Evolutionary conservation across 92 coral and sea anemone genomes (phyloP), one percentile per base, ranked within the genome.

Genomic region (Palythoa grandis): DNA sequence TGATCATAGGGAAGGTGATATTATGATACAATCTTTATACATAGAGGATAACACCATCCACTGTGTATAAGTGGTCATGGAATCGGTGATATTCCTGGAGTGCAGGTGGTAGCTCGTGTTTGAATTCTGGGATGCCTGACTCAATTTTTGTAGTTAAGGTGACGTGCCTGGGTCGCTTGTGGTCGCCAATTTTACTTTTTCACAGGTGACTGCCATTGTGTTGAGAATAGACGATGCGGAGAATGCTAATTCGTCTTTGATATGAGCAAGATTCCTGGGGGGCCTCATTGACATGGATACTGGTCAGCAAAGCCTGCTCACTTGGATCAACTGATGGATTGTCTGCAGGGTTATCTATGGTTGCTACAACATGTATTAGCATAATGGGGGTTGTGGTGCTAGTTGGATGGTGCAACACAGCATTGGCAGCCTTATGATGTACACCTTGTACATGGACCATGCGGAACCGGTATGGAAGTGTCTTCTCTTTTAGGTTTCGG

Each of bases 41-140:
- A n/a, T 84, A 88, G 23, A 83, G 37, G 50, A 78, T 25, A 14
- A 80, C 80, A 11, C 86, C 90, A 35, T 82, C 90, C 6, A 87
- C 82, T 0, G 91, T 87, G 90, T 88, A 68, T 0, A 90, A 87
- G 91, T 92, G 88, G 35, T 92, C 78, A 19, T 72, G 70, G 86
- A 92, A 90, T 57, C 76, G 87, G 57, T 87, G 22, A 83, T 90
- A 90, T 50, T 88, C 95, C 61, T 76, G 91, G 13, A 92, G 86
- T 60, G 86, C 54, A 4, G 83, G 73, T 60, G 91, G 92, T 13
- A 92, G 82, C 58, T 92, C 83, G 29, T 79, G 88, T 5, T 83
- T 70, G 47, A 61, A 74, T 6, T 77, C 17, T 7, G 92, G 91
- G 83, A 87, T 83, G 57, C 91, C 92, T 17, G 72, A 17, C 40